phyloP scores from a whole-genome alignment of 2,113 vertebrate genomes.

The Phycodurus eques region DNA sequence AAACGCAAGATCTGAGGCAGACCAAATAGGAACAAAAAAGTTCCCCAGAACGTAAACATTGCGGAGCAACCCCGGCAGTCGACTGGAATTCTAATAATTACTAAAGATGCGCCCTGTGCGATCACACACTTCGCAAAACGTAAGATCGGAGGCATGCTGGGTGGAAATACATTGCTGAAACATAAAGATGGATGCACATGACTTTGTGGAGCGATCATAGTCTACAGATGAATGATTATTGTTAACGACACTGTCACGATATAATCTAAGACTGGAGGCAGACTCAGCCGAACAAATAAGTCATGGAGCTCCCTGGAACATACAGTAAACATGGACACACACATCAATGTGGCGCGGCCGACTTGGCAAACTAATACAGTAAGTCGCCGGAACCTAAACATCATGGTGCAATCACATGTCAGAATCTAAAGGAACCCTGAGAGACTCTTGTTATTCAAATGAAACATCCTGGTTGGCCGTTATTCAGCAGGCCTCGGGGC shows the following conservation, averaged over 20 bases:
- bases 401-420: not conserved
- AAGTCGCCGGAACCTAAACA: not conserved
- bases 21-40: not conserved
- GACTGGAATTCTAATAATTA: not conserved
- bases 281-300: no score
- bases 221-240: no score
- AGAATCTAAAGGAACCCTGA: not conserved
- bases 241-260: no score
- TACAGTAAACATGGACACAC: no score
- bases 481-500: conserved; percentile 33
- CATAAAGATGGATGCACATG: not conserved
- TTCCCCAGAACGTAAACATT: not conserved
- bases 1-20: no score
- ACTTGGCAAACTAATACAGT: no score
- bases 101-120: not conserved
- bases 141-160: not conserved
- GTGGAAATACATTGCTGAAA: not conserved
- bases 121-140: not conserved
- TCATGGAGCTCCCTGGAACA: no score
- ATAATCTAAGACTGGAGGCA: no score
- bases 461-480: conserved; percentile 32
- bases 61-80: not conserved
- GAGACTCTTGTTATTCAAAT: not conserved
- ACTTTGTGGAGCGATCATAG: not conserved
- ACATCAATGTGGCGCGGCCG: no score